A percentile compares a stretch with the other conserved stretches of the same genome.
Evolutionary conservation across 2,888 invertebrate genomes (phyloP).

Genomic region (Drosophila mulleri): DNA sequence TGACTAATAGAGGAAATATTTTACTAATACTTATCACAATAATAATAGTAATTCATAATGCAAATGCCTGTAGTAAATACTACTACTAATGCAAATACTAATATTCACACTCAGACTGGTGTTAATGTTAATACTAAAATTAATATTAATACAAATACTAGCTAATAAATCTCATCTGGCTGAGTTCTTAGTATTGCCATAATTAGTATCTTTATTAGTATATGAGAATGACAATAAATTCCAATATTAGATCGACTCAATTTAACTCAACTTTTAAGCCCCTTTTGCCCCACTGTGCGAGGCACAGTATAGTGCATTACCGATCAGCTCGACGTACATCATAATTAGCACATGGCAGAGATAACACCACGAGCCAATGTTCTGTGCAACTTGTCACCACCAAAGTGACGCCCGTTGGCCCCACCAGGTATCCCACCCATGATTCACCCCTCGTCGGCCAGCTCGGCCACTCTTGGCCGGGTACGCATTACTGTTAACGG

Average conservation of each 20-base stretch:
- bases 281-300: slow-evolving; percentile 21
- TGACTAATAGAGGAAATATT: no score
- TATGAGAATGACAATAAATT: background rate
- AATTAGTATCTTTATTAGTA: no score
- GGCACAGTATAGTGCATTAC: slow-evolving; percentile 24
- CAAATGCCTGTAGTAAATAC: no score
- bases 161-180: no score
- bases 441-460: background rate
- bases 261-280: background rate
- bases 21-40: no score
- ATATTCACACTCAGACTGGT: no score
- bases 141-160: no score
- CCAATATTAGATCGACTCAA: background rate
- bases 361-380: slow-evolving; percentile 56
- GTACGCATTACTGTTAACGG: slow-evolving; percentile 53
- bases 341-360: slow-evolving; percentile 72
- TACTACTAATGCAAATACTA: no score
- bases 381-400: slow-evolving; percentile 52
- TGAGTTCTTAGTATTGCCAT: no score
- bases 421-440: background rate
- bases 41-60: no score
- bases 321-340: slow-evolving; percentile 41
- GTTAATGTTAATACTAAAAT: no score
- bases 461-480: slow-evolving; percentile 15
- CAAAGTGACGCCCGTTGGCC: slow-evolving; percentile 11